Conservation (phyloP, 2,888 invertebrate species). For the Xestia ashworthii region DNA sequence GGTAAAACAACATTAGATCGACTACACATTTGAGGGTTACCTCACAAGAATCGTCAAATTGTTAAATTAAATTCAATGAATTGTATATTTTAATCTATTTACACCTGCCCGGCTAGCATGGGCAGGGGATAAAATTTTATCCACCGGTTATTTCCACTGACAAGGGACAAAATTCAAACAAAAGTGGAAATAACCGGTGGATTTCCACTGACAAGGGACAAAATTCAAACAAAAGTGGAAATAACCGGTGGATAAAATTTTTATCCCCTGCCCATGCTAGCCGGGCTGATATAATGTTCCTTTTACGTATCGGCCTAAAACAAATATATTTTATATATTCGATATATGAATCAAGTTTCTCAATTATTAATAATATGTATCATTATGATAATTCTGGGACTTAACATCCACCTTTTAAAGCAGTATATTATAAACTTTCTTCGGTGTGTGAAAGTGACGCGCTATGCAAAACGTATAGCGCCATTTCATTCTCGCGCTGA, state of each 20-base stretch:
- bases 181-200: too few relatives aligned
- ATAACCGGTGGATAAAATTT: too few relatives aligned
- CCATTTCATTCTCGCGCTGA: not conserved
- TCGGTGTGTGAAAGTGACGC: not conserved
- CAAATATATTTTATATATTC: constrained; percentile 4
- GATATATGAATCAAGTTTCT: constrained; percentile 10
- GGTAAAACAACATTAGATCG: not conserved
- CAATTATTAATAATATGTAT: constrained; percentile 1
- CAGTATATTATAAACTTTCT: not conserved
- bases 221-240: too few relatives aligned
- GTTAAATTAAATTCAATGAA: not conserved
- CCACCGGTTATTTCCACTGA: too few relatives aligned
- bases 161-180: too few relatives aligned
- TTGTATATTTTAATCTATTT: constrained; percentile 2
- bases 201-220: too few relatives aligned
- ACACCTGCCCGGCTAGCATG: too few relatives aligned
- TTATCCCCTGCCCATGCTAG: too few relatives aligned
- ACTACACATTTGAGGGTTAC: not conserved
- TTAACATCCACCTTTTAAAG: not conserved
- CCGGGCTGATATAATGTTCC: too few relatives aligned
- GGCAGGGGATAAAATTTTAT: too few relatives aligned
- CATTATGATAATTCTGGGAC: not conserved
- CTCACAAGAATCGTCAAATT: not conserved
- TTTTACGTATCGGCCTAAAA: constrained; percentile 6
- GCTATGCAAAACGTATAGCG: not conserved